phyloP scores from a whole-genome alignment of 1,140 invertebrate species.

The Aphelenchoides besseyi region DNA sequence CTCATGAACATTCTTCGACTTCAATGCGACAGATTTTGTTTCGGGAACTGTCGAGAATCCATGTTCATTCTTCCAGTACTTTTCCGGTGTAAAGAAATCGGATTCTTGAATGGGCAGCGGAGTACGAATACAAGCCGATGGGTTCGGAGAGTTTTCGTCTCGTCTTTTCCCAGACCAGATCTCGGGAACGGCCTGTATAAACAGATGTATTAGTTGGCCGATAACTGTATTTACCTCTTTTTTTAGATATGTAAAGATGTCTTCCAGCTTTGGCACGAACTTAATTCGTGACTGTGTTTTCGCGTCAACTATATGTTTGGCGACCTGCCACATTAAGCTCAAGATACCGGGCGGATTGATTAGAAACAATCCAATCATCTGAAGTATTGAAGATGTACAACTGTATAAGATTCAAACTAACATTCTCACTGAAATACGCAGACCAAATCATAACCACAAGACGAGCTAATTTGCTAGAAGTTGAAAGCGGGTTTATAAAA shows the following conservation, averaged over 20 bases:
- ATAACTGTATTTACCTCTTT: conserved; percentile 25
- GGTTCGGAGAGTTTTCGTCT: conserved; percentile 19
- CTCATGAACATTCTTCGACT: conserved; percentile 25
- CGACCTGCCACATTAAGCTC: conserved; percentile 44
- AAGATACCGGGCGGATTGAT: conserved; percentile 39
- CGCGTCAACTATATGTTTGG: conserved; percentile 42
- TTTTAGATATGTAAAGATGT: conserved; percentile 27
- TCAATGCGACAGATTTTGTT: conserved; percentile 23
- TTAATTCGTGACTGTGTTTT: conserved; percentile 39
- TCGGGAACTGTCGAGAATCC: conserved; percentile 17
- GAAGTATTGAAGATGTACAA: neutral
- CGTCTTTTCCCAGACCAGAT: conserved; percentile 27
- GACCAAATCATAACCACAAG: conserved; percentile 43
- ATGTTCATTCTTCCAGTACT: conserved; percentile 27
- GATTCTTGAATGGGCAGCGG: conserved; percentile 13
- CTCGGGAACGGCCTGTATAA: conserved; percentile 24
- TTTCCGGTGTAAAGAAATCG: conserved; percentile 23
- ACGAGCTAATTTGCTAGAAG: conserved; percentile 28
- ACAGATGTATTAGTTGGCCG: neutral
- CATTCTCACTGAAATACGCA: conserved; percentile 44
- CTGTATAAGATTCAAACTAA: conserved; percentile 31
- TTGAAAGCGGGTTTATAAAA: conserved; percentile 37
- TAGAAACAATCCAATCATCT: conserved; percentile 40
- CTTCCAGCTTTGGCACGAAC: conserved; percentile 37
- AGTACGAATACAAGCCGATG: conserved; percentile 14